A percentile compares a stretch with the other conserved stretches of the same genome.
Conservation (phyloP, 2,797 vertebrate species). For the Muscicapa striata region DNA sequence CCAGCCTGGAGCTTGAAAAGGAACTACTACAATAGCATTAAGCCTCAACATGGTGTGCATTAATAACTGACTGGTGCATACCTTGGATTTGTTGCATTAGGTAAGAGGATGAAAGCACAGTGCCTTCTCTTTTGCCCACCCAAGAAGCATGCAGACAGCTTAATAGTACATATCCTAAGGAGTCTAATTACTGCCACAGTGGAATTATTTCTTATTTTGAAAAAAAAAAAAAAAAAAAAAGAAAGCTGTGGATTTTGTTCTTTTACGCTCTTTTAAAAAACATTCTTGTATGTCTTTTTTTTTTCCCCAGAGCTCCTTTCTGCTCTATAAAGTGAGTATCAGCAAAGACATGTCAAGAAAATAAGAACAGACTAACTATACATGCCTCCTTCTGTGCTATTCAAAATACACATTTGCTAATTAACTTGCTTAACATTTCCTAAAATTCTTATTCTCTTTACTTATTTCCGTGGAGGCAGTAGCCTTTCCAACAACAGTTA, state of each 20-base stretch:
- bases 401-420: background rate
- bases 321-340: background rate
- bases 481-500: background rate
- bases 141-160: background rate
- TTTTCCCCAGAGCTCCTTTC: background rate
- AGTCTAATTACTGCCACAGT: background rate
- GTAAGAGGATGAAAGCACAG: conserved; percentile 34
- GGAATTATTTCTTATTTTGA: background rate
- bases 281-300: background rate
- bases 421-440: background rate
- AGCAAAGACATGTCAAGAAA: background rate
- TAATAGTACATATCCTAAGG: background rate
- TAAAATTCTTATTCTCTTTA: background rate
- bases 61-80: conserved; percentile 12
- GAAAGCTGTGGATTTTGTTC: background rate
- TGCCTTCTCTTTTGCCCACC: conserved; percentile 6
- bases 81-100: conserved; percentile 24
- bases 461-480: background rate
- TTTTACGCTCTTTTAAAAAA: background rate
- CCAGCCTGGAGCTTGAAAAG: conserved; percentile 33
- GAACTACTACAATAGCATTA: conserved; percentile 40
- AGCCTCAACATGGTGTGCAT: conserved; percentile 22
- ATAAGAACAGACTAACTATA: background rate
- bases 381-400: background rate
- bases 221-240: background rate